Evolutionary conservation across 2,113 vertebrate species (phyloP).

Genomic region (Tapirus terrestris): DNA sequence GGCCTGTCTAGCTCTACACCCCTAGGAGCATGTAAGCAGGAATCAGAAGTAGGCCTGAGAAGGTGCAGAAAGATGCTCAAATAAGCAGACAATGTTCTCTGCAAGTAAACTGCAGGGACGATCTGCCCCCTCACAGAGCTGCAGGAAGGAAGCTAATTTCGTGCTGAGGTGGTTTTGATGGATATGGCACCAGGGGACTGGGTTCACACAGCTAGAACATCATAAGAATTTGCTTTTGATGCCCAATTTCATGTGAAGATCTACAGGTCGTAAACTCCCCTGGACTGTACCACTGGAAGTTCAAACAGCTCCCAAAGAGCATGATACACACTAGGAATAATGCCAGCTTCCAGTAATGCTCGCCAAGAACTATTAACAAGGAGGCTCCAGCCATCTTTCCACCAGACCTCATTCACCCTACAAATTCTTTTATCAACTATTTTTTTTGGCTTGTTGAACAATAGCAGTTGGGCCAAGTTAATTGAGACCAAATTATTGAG

Average conservation of each 20-base stretch:
- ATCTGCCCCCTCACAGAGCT: not conserved
- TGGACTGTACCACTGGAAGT: constrained; percentile 14
- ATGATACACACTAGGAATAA: not conserved
- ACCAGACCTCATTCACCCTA: not conserved
- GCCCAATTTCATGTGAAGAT: constrained; percentile 41
- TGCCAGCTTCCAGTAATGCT: not conserved
- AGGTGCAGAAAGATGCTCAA: not conserved
- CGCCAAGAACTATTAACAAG: constrained; percentile 25
- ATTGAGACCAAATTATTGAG: not conserved
- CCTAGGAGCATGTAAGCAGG: not conserved
- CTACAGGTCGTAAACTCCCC: not conserved
- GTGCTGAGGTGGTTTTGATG: not conserved
- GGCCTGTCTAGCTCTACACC: not conserved
- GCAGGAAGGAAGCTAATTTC: not conserved
- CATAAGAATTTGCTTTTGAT: not conserved
- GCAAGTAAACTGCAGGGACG: not conserved
- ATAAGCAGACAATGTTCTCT: not conserved
- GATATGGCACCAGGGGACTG: not conserved
- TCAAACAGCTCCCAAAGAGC: not conserved
- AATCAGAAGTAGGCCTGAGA: not conserved
- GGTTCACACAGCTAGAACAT: not conserved
- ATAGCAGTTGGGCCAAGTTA: not conserved
- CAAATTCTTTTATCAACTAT: not conserved
- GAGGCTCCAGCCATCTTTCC: constrained; percentile 22
- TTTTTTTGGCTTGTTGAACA: constrained; percentile 36